Evolutionary conservation across 2,888 invertebrate species (phyloP), one percentile per base, ranked within the genome.

Genomic region (Gryllus longicercus): DNA sequence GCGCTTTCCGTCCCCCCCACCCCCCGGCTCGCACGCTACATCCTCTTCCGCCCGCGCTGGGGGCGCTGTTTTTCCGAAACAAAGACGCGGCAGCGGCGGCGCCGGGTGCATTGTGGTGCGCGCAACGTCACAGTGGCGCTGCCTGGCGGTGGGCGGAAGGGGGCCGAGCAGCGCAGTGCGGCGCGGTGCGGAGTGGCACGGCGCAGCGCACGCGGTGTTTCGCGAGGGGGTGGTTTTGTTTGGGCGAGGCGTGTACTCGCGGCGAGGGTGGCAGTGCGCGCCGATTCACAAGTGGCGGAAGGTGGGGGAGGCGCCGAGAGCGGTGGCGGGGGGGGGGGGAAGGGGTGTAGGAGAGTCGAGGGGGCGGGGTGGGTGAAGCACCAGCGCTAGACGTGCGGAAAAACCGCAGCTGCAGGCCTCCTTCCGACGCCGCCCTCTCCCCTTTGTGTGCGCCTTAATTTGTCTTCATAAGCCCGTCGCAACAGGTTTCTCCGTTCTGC

Each of bases 201-300:
- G 38, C 38, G 38, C 38, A 5, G 38, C 8, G 38, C 38, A 38
- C 38, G 38, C 38, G 38, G 38, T 38, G 38, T 38, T 38, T 38
- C 38, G 38, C 38, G 38, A 38, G 38, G 38, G 25, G 38, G 38
- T 63, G 63, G 63, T 63, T 63, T 63, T 63, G 63, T 63, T 63
- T 63, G 14, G 63, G 63, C 14, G 63, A n/a, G 63, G 14, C 38
- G 38, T 38, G 38, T 38, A 38, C 16, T 63, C n/a, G 63, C 63
- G 38, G 63, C 63, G 63, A 5, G 63, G 63, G 63, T 63, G 63
- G 63, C 63, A 63, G n/a, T 63, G 63, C 63, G 63, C 63, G 63
- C 63, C 16, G 63, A 63, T 63, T 63, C 63, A 63, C 63, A 63
- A 63, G 63, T 63, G 63, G 63, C n/a, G 63, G 63, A 63, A n/a